A percentile compares a stretch with the other conserved stretches of the same genome.
These are phyloP conservation scores for Parascotia fuliginaria DNA, from an alignment of 2,888 invertebrate genomes.

Conservation along the genomic window DNA sequence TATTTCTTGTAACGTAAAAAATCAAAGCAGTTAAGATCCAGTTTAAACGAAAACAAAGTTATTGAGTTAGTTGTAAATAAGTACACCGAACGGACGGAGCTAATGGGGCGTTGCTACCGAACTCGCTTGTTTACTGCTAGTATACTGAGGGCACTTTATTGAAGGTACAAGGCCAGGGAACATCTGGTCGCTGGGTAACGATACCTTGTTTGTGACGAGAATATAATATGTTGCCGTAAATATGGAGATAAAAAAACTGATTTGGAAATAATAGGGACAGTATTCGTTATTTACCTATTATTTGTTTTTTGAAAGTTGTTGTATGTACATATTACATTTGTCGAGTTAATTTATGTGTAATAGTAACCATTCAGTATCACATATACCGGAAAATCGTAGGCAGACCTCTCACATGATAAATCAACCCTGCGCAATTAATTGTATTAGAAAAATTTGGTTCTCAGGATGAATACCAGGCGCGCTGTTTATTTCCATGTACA, in stretches of 20 bases:
- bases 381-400: too few species aligned
- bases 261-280: background rate
- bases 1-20: constrained; percentile 1
- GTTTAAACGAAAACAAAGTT: constrained; percentile 53
- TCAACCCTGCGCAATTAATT: too few species aligned
- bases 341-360: too few species aligned
- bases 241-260: background rate
- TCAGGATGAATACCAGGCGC: too few species aligned
- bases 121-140: constrained; percentile 52
- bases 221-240: constrained; percentile 3
- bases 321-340: background rate
- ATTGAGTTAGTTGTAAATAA: constrained; percentile 66
- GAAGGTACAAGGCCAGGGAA: constrained; percentile 38
- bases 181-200: constrained; percentile 39
- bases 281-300: background rate
- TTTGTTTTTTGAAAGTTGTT: background rate
- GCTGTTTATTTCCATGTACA: too few species aligned
- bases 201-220: constrained; percentile 24
- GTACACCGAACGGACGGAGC: constrained; percentile 61
- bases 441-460: too few species aligned
- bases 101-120: constrained; percentile 65
- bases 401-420: too few species aligned
- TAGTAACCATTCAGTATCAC: too few species aligned
- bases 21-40: constrained; percentile 38
- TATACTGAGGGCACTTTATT: constrained; percentile 49